phyloP scores from a whole-genome alignment of 2,797 vertebrate genomes.

The Sciaenops ocellatus region DNA sequence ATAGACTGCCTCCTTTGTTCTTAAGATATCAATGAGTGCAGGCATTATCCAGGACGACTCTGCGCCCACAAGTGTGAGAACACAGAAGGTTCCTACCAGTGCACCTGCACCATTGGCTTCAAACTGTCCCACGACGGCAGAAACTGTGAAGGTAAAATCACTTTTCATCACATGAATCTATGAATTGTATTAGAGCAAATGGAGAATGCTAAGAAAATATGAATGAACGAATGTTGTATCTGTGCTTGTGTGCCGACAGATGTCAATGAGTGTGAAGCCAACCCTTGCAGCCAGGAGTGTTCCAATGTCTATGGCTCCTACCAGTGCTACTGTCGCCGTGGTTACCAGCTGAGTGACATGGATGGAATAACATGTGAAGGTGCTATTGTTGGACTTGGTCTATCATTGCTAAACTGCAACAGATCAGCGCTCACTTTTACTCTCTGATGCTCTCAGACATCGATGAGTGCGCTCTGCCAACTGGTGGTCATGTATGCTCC shows the following conservation, averaged over 20 bases:
- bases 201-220: background rate
- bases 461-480: conserved; percentile 92
- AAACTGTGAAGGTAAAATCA: conserved; percentile 89
- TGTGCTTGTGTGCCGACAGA: conserved; percentile 78
- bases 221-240: background rate
- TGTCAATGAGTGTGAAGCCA: conserved; percentile 90
- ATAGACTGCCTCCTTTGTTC: background rate
- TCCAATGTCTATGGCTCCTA: conserved; percentile 94
- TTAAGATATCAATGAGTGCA: conserved; percentile 93
- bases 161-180: background rate
- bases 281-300: conserved; percentile 93
- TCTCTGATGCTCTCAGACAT: conserved; percentile 85
- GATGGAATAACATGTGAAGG: conserved; percentile 93
- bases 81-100: conserved; percentile 91
- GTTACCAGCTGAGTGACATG: conserved; percentile 91
- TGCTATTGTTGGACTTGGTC: conserved; percentile 54
- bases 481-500: conserved; percentile 90
- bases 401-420: background rate
- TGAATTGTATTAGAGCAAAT: background rate
- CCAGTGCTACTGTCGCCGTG: conserved; percentile 93
- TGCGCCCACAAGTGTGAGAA: conserved; percentile 95
- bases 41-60: conserved; percentile 86
- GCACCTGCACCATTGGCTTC: conserved; percentile 91
- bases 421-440: background rate
- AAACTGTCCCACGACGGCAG: conserved; percentile 86